Evolutionary conservation across 2,797 vertebrate genomes (phyloP).

Genomic region (Pangasius mekongensis): DNA sequence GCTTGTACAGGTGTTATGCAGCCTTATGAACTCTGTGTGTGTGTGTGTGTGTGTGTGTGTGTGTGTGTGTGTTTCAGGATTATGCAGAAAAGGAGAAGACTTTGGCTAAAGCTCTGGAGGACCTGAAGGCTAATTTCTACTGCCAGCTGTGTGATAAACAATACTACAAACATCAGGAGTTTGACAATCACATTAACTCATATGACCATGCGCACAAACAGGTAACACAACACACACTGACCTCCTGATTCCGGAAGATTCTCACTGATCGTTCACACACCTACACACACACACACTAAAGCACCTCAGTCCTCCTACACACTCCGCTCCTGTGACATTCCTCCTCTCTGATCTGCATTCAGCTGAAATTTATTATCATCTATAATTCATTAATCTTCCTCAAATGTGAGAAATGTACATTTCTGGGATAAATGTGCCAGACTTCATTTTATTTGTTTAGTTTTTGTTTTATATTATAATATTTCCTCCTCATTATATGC

Average conservation of each 20-base stretch:
- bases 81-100: conserved; percentile 85
- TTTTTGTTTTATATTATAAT: neutral
- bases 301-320: conserved; percentile 7
- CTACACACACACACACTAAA: conserved; percentile 16
- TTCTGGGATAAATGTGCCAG: neutral
- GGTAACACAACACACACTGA: conserved; percentile 70
- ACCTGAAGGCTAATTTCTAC: conserved; percentile 91
- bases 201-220: conserved; percentile 98
- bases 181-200: conserved; percentile 98
- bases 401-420: neutral
- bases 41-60: conserved; percentile 19
- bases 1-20: neutral
- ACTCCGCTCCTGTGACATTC: neutral
- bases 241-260: neutral
- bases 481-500: neutral
- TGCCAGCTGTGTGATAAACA: conserved; percentile 97
- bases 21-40: neutral
- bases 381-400: neutral
- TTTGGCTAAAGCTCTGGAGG: conserved; percentile 85
- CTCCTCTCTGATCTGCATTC: neutral
- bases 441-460: too few relatives aligned
- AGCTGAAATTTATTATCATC: neutral
- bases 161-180: conserved; percentile 95
- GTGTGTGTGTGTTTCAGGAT: conserved; percentile 71
- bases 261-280: neutral